phyloP scores from a whole-genome alignment of 2,888 invertebrate species.

The Pristionchus mayeri region DNA sequence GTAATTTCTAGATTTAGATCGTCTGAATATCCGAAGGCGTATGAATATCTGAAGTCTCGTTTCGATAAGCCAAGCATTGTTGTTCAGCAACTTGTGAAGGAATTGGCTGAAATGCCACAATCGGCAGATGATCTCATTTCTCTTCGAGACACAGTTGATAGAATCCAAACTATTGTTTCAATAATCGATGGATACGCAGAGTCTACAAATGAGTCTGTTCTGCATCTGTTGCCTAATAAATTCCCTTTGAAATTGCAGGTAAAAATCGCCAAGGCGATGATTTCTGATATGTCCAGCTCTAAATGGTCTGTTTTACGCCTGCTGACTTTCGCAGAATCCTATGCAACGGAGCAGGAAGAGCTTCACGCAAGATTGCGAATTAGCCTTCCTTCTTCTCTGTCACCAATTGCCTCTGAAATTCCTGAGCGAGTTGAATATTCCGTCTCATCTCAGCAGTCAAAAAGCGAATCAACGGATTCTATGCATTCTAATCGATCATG shows the following conservation, averaged over 20 bases:
- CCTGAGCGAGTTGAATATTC: neutral
- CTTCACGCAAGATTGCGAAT: neutral
- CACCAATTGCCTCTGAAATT: neutral
- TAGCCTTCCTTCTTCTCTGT: neutral
- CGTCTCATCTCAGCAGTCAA: neutral
- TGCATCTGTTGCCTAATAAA: neutral
- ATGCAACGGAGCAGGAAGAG: neutral
- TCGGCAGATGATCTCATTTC: neutral
- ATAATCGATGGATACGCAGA: too few species aligned
- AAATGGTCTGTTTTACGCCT: neutral
- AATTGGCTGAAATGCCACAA: neutral
- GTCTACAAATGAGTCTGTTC: too few species aligned
- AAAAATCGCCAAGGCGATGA: neutral
- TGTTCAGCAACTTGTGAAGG: neutral
- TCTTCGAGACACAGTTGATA: neutral
- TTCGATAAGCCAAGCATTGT: neutral
- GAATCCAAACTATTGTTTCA: neutral
- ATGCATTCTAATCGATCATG: neutral
- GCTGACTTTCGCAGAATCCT: neutral
- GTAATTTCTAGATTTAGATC: too few species aligned
- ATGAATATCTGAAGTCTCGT: too few species aligned
- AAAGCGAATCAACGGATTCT: neutral
- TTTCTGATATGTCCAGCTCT: neutral
- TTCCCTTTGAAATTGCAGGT: neutral
- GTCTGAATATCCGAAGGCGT: too few species aligned